phyloP scores from a whole-genome alignment of 2,888 invertebrate species.

The Athalia rosae region DNA sequence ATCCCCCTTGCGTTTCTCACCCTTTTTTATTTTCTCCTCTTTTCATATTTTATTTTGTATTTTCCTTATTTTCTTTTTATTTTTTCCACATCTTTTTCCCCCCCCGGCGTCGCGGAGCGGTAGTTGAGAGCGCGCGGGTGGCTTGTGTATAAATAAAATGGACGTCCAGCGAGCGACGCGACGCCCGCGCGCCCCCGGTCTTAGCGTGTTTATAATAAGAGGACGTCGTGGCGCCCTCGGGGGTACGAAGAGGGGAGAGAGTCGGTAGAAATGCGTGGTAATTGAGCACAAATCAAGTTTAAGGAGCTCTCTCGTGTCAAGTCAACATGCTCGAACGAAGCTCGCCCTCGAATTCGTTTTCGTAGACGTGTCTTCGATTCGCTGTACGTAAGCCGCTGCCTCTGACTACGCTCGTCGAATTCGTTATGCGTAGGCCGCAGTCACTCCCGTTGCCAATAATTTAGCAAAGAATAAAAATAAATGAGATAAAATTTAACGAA shows the following conservation, averaged over 20 bases:
- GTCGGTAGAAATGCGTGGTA: conserved; percentile 65
- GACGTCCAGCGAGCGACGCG: conserved; percentile 60
- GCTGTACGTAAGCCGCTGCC: conserved; percentile 43
- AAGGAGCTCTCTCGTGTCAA: conserved; percentile 64
- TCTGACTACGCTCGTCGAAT: conserved; percentile 53
- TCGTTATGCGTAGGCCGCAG: conserved; percentile 48
- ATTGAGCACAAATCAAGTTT: conserved; percentile 74
- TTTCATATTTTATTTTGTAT: background rate
- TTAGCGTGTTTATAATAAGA: conserved; percentile 60
- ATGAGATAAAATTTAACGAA: conserved; percentile 10
- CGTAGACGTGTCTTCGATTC: conserved; percentile 51
- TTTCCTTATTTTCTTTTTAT: background rate
- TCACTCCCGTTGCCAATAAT: conserved; percentile 43
- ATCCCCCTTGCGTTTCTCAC: conserved; percentile 50
- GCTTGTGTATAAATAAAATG: conserved; percentile 70
- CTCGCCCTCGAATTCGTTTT: conserved; percentile 49
- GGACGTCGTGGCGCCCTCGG: conserved; percentile 50
- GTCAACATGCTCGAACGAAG: conserved; percentile 54
- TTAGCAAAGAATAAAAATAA: conserved; percentile 2
- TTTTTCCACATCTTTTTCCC: conserved; percentile 37
- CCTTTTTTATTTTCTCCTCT: background rate
- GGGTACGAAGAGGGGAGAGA: conserved; percentile 39
- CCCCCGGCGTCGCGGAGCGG: conserved; percentile 20
- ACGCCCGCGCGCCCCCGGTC: conserved; percentile 54
- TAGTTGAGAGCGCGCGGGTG: conserved; percentile 63